Evolutionary conservation across 2,888 invertebrate genomes (phyloP), one percentile per base, ranked within the genome.

Genomic region (Beris chalybata): DNA sequence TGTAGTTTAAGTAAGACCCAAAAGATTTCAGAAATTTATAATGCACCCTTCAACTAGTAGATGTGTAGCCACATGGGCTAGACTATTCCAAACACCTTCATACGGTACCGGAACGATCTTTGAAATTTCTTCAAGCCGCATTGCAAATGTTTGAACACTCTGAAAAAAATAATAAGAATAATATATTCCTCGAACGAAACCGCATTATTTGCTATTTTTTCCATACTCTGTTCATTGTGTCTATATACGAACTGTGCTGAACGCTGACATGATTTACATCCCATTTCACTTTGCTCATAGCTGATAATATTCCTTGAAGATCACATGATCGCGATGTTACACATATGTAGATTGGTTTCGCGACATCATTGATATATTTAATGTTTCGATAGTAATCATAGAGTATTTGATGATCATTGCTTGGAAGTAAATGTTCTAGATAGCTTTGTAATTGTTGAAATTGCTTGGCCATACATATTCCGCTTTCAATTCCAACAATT

Each of bases 211-310:
- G 9, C n/a, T 2, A 44, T 44, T 13, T 48, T 48, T 13, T 9
- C 76, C 80, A 77, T 78, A 87, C 89, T 83, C 81, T 80, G 45
- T 91, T 84, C 57, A 93, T 83, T 76, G 87, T 84, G 73, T 94
- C 92, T 11, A 93, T 89, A 77, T 99, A 99, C 3, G 85, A 82
- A 76, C 93, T 97, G 77, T 99, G 97, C 74, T 97, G 93, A 1
- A 93, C 94, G 82, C 93, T 94, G 0, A 99, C 94, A 74, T 93
- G 95, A 83, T 93, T 94, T 67, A 98, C 87, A 81, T 95, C 88
- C 97, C 97, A 99, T 79, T 92, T 91, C 0, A 97, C 95, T 81
- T 90, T 90, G 64, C 92, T 89, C 91, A 99, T 97, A n/a, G 90
- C 86, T 68, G 87, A 83, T 7, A 97, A 81, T 38, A 93, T 86